Percentiles rank a stretch among this genome's conserved stretches.
These are phyloP conservation scores for Enteromius thamalakanensis DNA, from an alignment of 2,797 vertebrate genomes.

Conservation along the genomic window DNA sequence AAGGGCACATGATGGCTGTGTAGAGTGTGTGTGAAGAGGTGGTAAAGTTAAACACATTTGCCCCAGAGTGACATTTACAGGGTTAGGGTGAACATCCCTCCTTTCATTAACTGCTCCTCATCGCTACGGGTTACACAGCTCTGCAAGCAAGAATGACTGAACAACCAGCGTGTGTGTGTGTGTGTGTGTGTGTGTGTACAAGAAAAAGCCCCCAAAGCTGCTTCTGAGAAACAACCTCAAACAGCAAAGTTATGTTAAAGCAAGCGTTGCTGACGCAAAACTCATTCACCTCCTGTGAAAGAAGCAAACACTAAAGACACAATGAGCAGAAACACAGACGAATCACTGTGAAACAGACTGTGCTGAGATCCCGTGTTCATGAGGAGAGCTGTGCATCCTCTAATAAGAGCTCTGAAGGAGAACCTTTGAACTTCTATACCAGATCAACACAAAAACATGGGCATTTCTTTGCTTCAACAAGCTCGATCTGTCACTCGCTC, in stretches of 20 bases:
- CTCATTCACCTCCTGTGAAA: conserved; percentile 50
- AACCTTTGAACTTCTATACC: conserved; percentile 1
- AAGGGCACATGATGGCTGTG: neutral
- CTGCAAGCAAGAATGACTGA: conserved; percentile 73
- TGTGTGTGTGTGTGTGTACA: conserved; percentile 25
- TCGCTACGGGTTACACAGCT: conserved; percentile 78
- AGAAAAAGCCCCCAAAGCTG: conserved; percentile 36
- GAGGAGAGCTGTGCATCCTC: neutral
- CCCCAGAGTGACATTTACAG: conserved; percentile 78
- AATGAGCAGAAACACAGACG: conserved; percentile 30
- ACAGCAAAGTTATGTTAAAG: conserved; percentile 65
- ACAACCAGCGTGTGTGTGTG: conserved; percentile 64
- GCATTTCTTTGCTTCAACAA: neutral
- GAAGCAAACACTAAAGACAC: conserved; percentile 38
- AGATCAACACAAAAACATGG: neutral
- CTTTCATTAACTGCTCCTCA: conserved; percentile 55
- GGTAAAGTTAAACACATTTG: conserved; percentile 72
- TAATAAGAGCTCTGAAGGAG: neutral
- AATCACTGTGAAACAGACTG: neutral
- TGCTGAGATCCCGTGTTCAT: neutral
- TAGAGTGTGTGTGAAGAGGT: conserved; percentile 46
- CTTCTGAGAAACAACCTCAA: conserved; percentile 68
- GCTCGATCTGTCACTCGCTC: conserved; percentile 18
- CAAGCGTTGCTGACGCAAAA: conserved; percentile 64
- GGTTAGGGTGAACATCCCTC: conserved; percentile 63